phyloP scores from a whole-genome alignment of 2,797 vertebrate species.

The Potorous gilbertii region DNA sequence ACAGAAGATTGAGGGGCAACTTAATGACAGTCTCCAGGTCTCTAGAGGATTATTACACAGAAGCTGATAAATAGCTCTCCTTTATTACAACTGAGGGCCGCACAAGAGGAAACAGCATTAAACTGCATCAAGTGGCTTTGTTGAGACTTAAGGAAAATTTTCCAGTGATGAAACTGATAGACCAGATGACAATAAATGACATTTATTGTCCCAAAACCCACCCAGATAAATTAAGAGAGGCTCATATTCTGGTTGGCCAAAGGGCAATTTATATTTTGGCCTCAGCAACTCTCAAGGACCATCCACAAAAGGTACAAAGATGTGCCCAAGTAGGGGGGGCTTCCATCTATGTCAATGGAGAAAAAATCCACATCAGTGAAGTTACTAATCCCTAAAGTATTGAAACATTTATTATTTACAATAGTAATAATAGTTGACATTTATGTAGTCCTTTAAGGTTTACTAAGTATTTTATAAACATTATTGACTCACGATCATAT shows the following conservation, averaged over 20 bases:
- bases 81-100: slow-evolving; percentile 1
- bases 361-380: neutral
- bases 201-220: neutral
- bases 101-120: slow-evolving; percentile 23
- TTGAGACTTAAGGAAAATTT: slow-evolving; percentile 5
- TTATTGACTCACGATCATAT: neutral
- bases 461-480: neutral
- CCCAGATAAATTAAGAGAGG: neutral
- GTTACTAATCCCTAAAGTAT: neutral
- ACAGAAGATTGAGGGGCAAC: slow-evolving; percentile 17
- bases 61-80: slow-evolving; percentile 31
- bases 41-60: slow-evolving; percentile 39
- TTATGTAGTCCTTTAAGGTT: neutral
- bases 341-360: neutral
- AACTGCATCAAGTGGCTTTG: slow-evolving; percentile 14
- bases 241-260: neutral
- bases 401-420: neutral
- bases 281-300: neutral
- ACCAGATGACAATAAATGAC: neutral
- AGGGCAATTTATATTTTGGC: neutral
- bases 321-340: neutral
- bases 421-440: neutral
- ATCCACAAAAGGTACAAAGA: neutral
- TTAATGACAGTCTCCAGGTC: slow-evolving; percentile 51
- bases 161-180: slow-evolving; percentile 7